Evolutionary conservation across 37 sponge, comb jelly and placozoan genomes (phyloP).

Genomic region (Beroe forskalii): DNA sequence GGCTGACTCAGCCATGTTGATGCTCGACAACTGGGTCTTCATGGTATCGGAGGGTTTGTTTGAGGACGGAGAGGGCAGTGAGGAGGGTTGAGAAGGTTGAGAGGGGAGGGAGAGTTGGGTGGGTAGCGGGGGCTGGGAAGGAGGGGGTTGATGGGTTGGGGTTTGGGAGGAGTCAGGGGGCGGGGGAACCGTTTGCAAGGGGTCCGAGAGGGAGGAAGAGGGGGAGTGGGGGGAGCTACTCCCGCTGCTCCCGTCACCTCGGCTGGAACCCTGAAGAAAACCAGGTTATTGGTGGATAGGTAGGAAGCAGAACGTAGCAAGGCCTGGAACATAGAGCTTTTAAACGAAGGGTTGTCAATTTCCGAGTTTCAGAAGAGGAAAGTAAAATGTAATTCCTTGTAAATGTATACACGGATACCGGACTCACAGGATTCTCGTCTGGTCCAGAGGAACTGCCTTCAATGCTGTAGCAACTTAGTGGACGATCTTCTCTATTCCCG

Average conservation of each 20-base stretch:
- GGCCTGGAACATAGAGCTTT: too few species aligned
- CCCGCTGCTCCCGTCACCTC: neutral
- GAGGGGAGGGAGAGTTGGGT: neutral
- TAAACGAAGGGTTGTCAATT: too few species aligned
- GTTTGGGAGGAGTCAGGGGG: neutral
- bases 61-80: neutral
- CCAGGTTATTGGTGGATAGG: too few species aligned
- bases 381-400: too few species aligned
- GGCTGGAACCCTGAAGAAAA: neutral
- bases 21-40: neutral
- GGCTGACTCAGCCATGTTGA: neutral
- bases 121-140: neutral
- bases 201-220: slow-evolving; percentile 4
- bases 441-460: slow-evolving; percentile 28
- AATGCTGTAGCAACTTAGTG: slow-evolving; percentile 33
- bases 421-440: slow-evolving; percentile 27
- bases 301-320: too few species aligned
- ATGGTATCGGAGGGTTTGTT: neutral
- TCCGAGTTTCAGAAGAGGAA: too few species aligned
- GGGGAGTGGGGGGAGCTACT: slow-evolving; percentile 14
- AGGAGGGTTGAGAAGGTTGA: neutral
- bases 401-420: too few species aligned
- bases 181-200: neutral
- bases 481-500: neutral
- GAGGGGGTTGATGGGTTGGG: neutral